These are phyloP conservation scores for Aproaerema taeniolella DNA, from an alignment of 2,888 invertebrate genomes.

Conservation along the genomic window DNA sequence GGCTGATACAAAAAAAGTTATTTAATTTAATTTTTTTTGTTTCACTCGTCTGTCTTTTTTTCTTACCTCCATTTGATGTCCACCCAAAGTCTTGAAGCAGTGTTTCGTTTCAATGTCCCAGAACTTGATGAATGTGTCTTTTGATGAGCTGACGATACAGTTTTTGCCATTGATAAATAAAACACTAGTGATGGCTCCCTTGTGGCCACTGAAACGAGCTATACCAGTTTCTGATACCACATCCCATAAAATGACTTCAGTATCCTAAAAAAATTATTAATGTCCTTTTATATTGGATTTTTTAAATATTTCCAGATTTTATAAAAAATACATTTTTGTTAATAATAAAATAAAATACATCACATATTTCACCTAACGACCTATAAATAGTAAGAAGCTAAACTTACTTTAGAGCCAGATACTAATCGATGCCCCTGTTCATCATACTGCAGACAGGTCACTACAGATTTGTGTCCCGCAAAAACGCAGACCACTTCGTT, in stretches of 20 bases:
- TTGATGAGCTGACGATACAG: slow-evolving; percentile 88
- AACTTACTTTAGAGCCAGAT: slow-evolving; percentile 88
- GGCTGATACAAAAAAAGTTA: too few relatives aligned
- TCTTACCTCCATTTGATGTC: slow-evolving; percentile 88
- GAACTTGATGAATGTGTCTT: slow-evolving; percentile 96
- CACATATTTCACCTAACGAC: neutral
- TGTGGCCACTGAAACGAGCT: slow-evolving; percentile 94
- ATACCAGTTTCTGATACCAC: slow-evolving; percentile 94
- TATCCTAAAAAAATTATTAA: slow-evolving; percentile 80
- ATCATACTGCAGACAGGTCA: slow-evolving; percentile 91
- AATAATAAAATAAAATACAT: neutral
- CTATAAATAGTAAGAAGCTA: neutral
- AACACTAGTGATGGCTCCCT: slow-evolving; percentile 90
- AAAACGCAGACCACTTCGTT: slow-evolving; percentile 84
- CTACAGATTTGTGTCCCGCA: slow-evolving; percentile 90
- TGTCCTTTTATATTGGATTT: too few relatives aligned
- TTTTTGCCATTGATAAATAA: slow-evolving; percentile 83
- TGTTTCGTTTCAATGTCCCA: slow-evolving; percentile 97
- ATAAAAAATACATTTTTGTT: neutral
- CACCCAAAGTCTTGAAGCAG: slow-evolving; percentile 96
- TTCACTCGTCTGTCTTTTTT: too few relatives aligned
- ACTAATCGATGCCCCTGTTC: slow-evolving; percentile 88
- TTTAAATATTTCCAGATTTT: too few relatives aligned
- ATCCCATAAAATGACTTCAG: slow-evolving; percentile 96
- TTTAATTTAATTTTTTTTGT: too few relatives aligned